Base-by-base conservation (phyloP, 2,797 vertebrate genomes). In the Neosalanx taihuensis region DNA sequence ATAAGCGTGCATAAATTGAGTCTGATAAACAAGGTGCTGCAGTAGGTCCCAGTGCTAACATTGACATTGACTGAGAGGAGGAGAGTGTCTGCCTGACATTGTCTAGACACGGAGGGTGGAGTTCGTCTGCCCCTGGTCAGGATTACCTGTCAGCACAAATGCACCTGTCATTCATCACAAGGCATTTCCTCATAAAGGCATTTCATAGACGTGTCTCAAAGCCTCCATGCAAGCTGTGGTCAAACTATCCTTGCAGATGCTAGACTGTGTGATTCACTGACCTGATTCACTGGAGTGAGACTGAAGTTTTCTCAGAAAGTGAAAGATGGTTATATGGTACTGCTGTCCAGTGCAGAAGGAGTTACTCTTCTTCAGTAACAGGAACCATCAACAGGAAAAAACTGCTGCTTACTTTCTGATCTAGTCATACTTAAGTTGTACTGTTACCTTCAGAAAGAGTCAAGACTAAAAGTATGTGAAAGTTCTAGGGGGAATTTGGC, bases 91-190 rank as follows among this genome's bases (percentile, higher is more conserved):
- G 76, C 70, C 69, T 72, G 74, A 17, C 73, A 18, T 75, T 83
- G 81, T 85, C 83, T 84, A 84, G 84, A 88, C 76, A 77, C 41
- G 79, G 78, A 81, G 74, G 82, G 79, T 70, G 83, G 78, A 82
- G 76, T 60, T 64, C 56, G 74, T 79, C 76, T 74, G 79, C 79
- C 81, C 77, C 1, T 63, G 87, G 81, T 75, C 75, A 79, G 72
- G 73, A 73, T 78, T 82, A 83, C 82, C 62, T 83, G 81, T 84
- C 83, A 71, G 78, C 76, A 72, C 79, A 84, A 87, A 89, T 81
- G 82, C 81, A 83, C 61, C 76, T 83, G 81, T 84, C 76, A 64
- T 67, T 87, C 77, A 85, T 35, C 70, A 56, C 4, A 23, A 76
- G 75, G 73, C 64, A 46, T 29, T 49, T 37, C 64, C 33, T 41